These are phyloP conservation scores for Zele albiditarsus DNA, from an alignment of 2,888 invertebrate genomes.

Conservation along the genomic window DNA sequence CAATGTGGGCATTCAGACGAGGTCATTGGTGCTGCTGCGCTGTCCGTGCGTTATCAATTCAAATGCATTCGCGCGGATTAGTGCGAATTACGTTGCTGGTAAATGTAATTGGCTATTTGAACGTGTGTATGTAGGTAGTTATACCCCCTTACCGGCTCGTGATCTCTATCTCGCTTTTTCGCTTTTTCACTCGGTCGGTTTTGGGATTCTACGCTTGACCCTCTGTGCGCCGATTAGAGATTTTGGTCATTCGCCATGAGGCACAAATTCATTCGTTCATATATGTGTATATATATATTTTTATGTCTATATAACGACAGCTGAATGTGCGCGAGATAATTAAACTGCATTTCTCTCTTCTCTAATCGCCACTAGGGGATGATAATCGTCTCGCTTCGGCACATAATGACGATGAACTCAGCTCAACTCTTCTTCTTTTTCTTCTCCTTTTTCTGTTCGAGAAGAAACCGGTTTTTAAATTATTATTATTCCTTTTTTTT, in stretches of 20 bases:
- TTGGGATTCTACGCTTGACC: not conserved
- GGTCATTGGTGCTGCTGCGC: not conserved
- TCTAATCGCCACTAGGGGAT: constrained; percentile 35
- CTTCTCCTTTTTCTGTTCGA: constrained; percentile 19
- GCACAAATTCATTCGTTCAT: constrained; percentile 4
- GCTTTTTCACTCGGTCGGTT: not conserved
- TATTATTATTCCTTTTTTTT: constrained; percentile 28
- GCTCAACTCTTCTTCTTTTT: not conserved
- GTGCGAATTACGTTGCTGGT: constrained; percentile 36
- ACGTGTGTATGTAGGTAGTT: not conserved
- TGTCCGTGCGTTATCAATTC: constrained; percentile 41
- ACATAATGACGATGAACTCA: constrained; percentile 38
- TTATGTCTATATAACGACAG: not conserved
- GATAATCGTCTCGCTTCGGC: constrained; percentile 43
- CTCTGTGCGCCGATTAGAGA: not conserved
- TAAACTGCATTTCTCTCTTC: constrained; percentile 37
- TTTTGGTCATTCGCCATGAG: constrained; percentile 6
- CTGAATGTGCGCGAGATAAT: constrained; percentile 32
- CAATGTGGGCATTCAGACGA: constrained; percentile 28
- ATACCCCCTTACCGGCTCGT: not conserved
- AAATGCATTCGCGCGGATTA: constrained; percentile 39
- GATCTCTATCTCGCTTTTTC: constrained; percentile 2
- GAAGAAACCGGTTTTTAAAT: constrained; percentile 38
- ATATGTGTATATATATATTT: not conserved
- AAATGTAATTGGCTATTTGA: constrained; percentile 20